Evolutionary conservation across 2,797 vertebrate genomes (phyloP).

Genomic region (Valencia hispanica): DNA sequence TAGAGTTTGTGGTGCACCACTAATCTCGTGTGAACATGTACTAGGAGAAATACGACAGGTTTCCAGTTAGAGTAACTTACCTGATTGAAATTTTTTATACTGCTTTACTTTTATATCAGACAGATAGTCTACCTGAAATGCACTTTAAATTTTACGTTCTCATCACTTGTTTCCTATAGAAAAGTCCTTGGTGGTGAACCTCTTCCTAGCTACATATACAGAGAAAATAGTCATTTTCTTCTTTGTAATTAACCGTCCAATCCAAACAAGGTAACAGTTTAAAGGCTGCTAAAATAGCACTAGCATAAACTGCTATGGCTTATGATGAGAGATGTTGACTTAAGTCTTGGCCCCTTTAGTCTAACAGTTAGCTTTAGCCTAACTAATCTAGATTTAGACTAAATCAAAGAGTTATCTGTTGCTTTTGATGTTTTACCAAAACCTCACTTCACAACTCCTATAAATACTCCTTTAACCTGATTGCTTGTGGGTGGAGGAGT

Average conservation of each 20-base stretch:
- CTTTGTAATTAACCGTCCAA: no score
- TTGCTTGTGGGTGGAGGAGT: background rate
- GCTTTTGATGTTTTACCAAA: background rate
- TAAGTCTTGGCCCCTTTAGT: background rate
- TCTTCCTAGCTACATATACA: no score
- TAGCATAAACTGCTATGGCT: background rate
- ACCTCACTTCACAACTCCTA: background rate
- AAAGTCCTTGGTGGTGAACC: background rate
- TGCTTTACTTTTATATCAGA: no score
- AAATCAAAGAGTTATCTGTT: background rate
- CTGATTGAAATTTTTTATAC: no score
- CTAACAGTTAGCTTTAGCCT: background rate
- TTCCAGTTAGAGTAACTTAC: no score
- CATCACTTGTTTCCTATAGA: background rate
- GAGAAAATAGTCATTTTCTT: no score
- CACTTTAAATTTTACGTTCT: no score
- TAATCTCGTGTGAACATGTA: background rate
- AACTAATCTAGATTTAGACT: background rate
- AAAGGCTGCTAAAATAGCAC: background rate
- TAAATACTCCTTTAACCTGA: background rate
- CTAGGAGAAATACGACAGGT: no score
- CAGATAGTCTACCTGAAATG: no score
- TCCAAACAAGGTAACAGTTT: background rate
- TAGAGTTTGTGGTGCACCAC: background rate
- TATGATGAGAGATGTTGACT: background rate